These are phyloP conservation scores for Cyanoliseus patagonus DNA, from an alignment of 2,113 vertebrate genomes.

Conservation along the genomic window DNA sequence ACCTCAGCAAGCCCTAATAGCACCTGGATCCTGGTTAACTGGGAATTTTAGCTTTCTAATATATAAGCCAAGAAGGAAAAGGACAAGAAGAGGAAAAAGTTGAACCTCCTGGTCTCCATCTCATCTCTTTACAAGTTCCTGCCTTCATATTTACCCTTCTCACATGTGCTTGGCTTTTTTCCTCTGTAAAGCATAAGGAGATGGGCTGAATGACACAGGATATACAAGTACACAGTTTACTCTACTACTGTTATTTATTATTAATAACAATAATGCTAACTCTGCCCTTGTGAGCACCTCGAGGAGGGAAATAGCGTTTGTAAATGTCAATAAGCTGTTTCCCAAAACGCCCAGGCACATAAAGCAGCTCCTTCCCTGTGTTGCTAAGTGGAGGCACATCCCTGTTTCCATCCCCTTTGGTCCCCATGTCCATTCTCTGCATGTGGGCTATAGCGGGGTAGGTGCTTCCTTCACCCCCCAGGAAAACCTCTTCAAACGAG, in stretches of 20 bases:
- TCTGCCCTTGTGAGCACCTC: slow-evolving; percentile 60
- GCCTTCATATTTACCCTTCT: neutral
- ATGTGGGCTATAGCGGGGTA: neutral
- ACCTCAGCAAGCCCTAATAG: neutral
- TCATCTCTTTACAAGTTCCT: neutral
- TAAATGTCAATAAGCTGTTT: neutral
- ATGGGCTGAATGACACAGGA: neutral
- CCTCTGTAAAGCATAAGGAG: neutral
- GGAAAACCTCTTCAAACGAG: neutral
- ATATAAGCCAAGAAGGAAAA: neutral
- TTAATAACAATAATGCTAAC: slow-evolving; percentile 48
- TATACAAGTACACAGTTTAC: slow-evolving; percentile 34
- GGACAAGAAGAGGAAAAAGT: neutral
- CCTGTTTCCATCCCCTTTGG: neutral
- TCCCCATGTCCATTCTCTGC: neutral
- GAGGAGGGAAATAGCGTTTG: neutral
- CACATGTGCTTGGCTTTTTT: neutral
- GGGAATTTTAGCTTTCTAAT: neutral
- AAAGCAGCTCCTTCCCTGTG: neutral
- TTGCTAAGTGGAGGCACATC: neutral
- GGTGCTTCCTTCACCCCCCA: neutral
- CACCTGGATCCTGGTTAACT: rapidly evolving
- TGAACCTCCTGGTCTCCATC: neutral
- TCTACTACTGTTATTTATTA: slow-evolving; percentile 36
- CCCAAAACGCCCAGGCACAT: neutral